phyloP scores from a whole-genome alignment of 1,140 invertebrate genomes.

The Anastrepha obliqua region DNA sequence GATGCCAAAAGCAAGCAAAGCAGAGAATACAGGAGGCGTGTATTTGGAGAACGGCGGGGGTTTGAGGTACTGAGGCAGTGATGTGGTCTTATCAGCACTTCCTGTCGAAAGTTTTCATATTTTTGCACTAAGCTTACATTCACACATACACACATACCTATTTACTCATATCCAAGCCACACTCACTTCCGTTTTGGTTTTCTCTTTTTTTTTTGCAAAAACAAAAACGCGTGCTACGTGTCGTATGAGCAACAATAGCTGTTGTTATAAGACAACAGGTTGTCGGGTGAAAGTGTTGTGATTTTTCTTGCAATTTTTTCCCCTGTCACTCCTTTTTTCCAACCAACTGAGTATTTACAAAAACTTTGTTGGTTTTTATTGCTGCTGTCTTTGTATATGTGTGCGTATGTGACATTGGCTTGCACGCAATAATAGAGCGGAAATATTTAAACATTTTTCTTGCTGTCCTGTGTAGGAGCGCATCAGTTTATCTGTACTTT shows the following conservation, averaged over 20 bases:
- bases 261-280: constrained; percentile 7
- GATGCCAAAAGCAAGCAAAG: not conserved
- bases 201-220: not conserved
- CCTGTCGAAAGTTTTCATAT: constrained; percentile 74
- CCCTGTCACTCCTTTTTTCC: constrained; percentile 1
- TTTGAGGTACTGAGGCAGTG: not conserved
- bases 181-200: not conserved
- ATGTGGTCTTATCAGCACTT: constrained; percentile 72
- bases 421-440: constrained; percentile 72
- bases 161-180: not conserved
- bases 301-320: constrained; percentile 35
- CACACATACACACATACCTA: not conserved
- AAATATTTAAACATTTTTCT: constrained; percentile 75
- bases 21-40: not conserved
- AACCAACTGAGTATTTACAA: not conserved
- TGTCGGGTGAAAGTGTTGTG: constrained; percentile 43
- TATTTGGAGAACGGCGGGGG: not conserved
- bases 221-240: constrained; percentile 13
- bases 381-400: not conserved
- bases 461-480: constrained; percentile 59
- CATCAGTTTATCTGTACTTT: constrained; percentile 9
- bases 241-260: constrained; percentile 34
- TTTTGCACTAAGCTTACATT: constrained; percentile 60
- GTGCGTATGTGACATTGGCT: not conserved
- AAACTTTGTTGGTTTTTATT: constrained; percentile 18